Percentiles rank a stretch among this genome's conserved stretches.
These are phyloP conservation scores for Sebastes diploproa DNA, from an alignment of 2,797 vertebrate species.

Conservation along the genomic window DNA sequence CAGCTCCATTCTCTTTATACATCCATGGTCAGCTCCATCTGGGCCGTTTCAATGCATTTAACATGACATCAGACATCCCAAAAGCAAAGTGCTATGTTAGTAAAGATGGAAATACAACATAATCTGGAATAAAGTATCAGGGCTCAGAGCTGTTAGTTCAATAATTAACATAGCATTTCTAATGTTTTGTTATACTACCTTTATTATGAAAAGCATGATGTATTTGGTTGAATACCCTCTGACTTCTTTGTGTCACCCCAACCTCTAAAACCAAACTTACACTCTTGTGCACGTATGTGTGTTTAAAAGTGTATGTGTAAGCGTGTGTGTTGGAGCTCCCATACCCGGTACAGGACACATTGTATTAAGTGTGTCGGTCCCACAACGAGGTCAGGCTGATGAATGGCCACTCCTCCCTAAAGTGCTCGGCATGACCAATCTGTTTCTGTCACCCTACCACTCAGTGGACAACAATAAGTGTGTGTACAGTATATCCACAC, in stretches of 20 bases:
- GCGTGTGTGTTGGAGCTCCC: not conserved
- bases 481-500: not conserved
- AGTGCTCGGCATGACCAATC: slow-evolving; percentile 40
- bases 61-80: too few species aligned
- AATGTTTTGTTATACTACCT: too few species aligned
- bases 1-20: too few species aligned
- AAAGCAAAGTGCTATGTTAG: too few species aligned
- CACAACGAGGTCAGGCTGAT: slow-evolving; percentile 78
- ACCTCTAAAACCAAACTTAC: not conserved
- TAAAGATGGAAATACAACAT: too few species aligned
- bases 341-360: slow-evolving; percentile 13
- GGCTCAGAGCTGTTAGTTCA: too few species aligned
- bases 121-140: too few species aligned
- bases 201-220: not conserved
- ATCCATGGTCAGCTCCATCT: too few species aligned
- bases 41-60: too few species aligned
- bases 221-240: not conserved
- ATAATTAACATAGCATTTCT: too few species aligned
- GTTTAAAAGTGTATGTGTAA: not conserved
- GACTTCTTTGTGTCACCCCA: not conserved
- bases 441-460: slow-evolving; percentile 43
- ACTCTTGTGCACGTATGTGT: not conserved
- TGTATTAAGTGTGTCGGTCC: slow-evolving; percentile 48
- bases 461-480: slow-evolving; percentile 25
- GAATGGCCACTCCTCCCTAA: slow-evolving; percentile 59